phyloP scores from a whole-genome alignment of 2,113 vertebrate species.

The Antigone vipio region DNA sequence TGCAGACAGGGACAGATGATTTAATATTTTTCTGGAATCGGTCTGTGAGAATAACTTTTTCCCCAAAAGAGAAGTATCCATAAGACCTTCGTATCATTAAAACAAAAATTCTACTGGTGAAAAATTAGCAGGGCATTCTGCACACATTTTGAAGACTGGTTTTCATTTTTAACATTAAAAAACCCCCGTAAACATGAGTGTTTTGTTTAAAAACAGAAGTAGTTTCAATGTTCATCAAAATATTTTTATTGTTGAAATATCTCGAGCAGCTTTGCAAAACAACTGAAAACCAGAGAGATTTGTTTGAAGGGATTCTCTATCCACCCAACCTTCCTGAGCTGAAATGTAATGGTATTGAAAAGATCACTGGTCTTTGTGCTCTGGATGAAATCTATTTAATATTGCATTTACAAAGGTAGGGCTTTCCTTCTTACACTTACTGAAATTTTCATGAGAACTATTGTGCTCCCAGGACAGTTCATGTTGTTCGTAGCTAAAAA shows the following conservation, averaged over 20 bases:
- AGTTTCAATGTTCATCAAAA: not conserved
- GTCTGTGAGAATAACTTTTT: not conserved
- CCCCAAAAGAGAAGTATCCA: not conserved
- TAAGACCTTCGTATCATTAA: not conserved
- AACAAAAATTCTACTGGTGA: not conserved
- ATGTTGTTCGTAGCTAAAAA: not conserved
- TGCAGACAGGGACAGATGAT: not conserved
- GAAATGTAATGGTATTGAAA: not conserved
- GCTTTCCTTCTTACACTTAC: not conserved
- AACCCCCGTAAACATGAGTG: fast-evolving
- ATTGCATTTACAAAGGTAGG: not conserved
- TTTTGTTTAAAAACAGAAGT: not conserved
- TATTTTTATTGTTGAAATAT: not conserved
- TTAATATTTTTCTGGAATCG: not conserved
- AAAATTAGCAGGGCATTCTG: not conserved
- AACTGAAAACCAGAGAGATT: not conserved
- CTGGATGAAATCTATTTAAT: not conserved
- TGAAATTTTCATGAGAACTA: not conserved
- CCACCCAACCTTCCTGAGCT: not conserved
- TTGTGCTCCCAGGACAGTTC: not conserved
- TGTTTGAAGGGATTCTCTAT: not conserved
- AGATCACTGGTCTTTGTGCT: not conserved
- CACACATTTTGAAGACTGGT: fast-evolving
- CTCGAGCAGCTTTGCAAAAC: not conserved
- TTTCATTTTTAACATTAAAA: not conserved